These are phyloP conservation scores for Drosophila testacea DNA, from an alignment of 2,888 invertebrate species.

Conservation along the genomic window DNA sequence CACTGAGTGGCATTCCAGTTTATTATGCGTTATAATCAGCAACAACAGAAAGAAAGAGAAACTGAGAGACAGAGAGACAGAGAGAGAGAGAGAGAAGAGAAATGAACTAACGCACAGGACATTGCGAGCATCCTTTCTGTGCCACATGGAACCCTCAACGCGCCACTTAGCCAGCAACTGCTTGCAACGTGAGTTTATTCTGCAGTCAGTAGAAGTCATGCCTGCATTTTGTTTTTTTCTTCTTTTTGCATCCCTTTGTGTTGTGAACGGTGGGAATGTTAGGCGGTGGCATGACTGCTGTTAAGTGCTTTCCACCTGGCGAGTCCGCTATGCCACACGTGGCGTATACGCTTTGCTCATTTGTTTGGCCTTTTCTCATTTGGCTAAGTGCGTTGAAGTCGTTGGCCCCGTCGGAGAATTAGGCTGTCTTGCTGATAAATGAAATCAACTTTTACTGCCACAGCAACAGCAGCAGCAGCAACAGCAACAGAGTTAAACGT, in stretches of 20 bases:
- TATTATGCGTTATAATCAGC: constrained; percentile 75
- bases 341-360: constrained; percentile 71
- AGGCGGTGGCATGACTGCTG: constrained; percentile 28
- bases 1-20: constrained; percentile 72
- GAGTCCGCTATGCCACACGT: constrained; percentile 54
- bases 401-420: constrained; percentile 69
- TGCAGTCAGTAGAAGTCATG: constrained; percentile 19
- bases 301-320: constrained; percentile 75
- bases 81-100: background rate
- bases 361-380: constrained; percentile 73
- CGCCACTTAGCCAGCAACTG: constrained; percentile 50
- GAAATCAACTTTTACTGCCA: constrained; percentile 53
- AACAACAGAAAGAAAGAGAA: constrained; percentile 15
- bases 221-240: constrained; percentile 43
- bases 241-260: constrained; percentile 39
- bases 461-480: constrained; percentile 1
- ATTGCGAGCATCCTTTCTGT: constrained; percentile 33
- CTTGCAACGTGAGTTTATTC: constrained; percentile 48
- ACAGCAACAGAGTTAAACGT: constrained; percentile 34
- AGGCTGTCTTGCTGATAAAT: constrained; percentile 69
- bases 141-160: constrained; percentile 45
- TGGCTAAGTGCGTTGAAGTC: constrained; percentile 82
- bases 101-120: constrained; percentile 23
- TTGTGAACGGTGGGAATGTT: constrained; percentile 1
- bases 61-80: background rate